phyloP scores from a whole-genome alignment of 2,113 vertebrate species.

The Callionymus lyra region DNA sequence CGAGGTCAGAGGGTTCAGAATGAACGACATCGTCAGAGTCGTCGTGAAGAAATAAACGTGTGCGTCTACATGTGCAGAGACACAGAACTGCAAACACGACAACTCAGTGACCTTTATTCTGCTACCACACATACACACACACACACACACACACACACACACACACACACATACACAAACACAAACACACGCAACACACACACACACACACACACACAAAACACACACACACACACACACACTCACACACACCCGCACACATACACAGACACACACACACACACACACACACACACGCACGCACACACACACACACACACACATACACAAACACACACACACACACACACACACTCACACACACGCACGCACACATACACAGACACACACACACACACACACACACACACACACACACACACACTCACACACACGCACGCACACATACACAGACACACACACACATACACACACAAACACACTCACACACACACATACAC shows the following conservation, averaged over 20 bases:
- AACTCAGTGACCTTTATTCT: slow-evolving; percentile 46
- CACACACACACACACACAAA: slow-evolving; percentile 5
- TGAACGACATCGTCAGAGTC: no score
- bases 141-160: slow-evolving; percentile 4
- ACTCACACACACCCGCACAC: slow-evolving; percentile 2
- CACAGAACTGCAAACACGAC: slow-evolving; percentile 18
- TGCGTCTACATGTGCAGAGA: slow-evolving; percentile 15
- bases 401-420: slow-evolving; percentile 4
- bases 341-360: slow-evolving; percentile 3
- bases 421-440: slow-evolving; percentile 3
- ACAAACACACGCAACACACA: no score
- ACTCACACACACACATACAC: slow-evolving; percentile 2
- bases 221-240: no score
- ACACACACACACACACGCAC: slow-evolving; percentile 4
- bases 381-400: slow-evolving; percentile 4
- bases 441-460: slow-evolving; percentile 4
- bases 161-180: no score
- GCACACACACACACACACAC: slow-evolving; percentile 7
- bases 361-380: no score
- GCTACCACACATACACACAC: slow-evolving; percentile 14
- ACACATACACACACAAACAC: no score
- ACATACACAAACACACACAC: slow-evolving; percentile 2
- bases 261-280: slow-evolving; percentile 3
- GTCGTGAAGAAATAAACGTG: no score
- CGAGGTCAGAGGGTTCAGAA: no score